These are phyloP conservation scores for Drosophila melanosoma DNA, from an alignment of 2,888 invertebrate genomes.

Conservation along the genomic window DNA sequence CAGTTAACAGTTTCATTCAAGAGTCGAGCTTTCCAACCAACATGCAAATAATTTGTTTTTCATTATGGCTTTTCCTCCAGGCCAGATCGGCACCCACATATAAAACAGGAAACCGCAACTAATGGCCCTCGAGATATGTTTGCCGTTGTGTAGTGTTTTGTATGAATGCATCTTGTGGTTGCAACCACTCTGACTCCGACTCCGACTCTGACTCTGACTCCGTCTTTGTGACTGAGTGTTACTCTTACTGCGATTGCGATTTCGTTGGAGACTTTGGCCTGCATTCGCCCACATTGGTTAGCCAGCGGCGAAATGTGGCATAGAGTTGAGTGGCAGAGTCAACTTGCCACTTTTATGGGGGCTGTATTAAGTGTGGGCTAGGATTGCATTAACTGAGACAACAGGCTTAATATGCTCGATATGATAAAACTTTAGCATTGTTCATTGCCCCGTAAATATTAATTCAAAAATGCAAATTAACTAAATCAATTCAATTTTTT, in stretches of 20 bases:
- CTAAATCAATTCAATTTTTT: not conserved
- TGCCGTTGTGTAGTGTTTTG: constrained; percentile 10
- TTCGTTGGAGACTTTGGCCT: constrained; percentile 44
- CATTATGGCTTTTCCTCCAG: constrained; percentile 25
- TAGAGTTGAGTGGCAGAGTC: not conserved
- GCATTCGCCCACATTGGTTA: constrained; percentile 39
- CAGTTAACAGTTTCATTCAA: not conserved
- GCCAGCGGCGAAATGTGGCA: constrained; percentile 42
- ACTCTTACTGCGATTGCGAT: constrained; percentile 7
- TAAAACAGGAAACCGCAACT: constrained; percentile 55
- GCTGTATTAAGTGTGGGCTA: constrained; percentile 32
- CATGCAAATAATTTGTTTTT: constrained; percentile 25
- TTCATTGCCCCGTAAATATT: not conserved
- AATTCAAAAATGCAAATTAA: not conserved
- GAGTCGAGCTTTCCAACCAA: constrained; percentile 22
- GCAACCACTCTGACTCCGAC: not conserved
- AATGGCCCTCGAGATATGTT: constrained; percentile 34
- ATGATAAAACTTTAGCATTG: not conserved
- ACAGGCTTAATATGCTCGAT: not conserved
- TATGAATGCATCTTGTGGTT: constrained; percentile 32
- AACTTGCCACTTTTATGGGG: constrained; percentile 21
- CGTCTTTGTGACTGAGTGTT: constrained; percentile 2
- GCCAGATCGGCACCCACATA: constrained; percentile 34
- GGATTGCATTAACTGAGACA: not conserved
- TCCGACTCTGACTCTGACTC: not conserved